Evolutionary conservation across 2,797 vertebrate species (phyloP), one percentile per base, ranked within the genome.

Genomic region (Selene dorsalis): DNA sequence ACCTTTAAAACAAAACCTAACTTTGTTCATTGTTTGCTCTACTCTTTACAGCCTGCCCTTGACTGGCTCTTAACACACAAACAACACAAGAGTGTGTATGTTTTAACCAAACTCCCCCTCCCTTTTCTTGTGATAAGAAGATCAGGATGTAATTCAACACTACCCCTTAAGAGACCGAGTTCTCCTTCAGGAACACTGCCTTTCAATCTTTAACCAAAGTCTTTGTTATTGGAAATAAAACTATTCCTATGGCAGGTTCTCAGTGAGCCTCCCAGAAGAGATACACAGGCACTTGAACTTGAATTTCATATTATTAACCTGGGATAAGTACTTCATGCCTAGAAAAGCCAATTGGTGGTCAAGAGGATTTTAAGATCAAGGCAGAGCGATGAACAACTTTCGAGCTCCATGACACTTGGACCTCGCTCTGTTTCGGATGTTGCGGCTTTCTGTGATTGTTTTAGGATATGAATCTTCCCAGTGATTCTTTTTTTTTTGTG

Each of bases 201-300:
- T 88, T 93, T 94, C 94, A 94, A 95, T 94, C 79, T 92, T 94
- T 94, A 95, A 93, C 93, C 71, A 81, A 83, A 89, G 84, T 82
- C 83, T 90, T 93, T 85, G 83, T 88, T 89, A 86, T 79, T 83
- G 82, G 73, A 89, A 91, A 88, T 91, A 77, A 92, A 94, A 91
- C 74, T 71, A 87, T 92, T 88, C 86, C 75, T 84, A 71, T 83
- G 84, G 75, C 79, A 80, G 77, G 81, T 82, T 91, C 81, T 75
- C 47, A 22, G 79, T 81, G 64, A 80, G 64, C 45, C 77, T 74
- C 68, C 60, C 43, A 60, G 82, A 68, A 65, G 71, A 86, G 65
- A 79, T 70, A 71, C 32, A 4, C 58, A 85, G 63, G 35, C 71
- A 83, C 75, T 77, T 75, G 30, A 79, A 80, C 69, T 72, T 79